Conservation (phyloP, 2,888 invertebrate species). For the Odontocerum albicorne region DNA sequence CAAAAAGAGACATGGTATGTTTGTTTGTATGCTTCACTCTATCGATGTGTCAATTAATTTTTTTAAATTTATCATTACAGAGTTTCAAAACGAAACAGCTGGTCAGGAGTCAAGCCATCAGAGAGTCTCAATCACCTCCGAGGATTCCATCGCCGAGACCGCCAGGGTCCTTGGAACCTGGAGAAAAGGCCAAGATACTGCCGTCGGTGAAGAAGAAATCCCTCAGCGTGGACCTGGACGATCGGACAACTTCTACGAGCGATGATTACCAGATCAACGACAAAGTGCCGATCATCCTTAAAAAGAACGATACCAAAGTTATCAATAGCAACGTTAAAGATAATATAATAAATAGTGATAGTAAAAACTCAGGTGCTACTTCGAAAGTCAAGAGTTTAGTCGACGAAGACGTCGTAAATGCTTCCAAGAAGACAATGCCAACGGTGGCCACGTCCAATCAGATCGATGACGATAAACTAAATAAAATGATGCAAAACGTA, state of each 20-base stretch:
- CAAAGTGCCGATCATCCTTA: not conserved
- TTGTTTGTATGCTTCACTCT: not conserved
- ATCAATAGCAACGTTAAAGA: not conserved
- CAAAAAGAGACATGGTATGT: not conserved
- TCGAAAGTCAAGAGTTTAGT: not conserved
- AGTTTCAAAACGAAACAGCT: constrained; percentile 73
- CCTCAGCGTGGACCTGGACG: constrained; percentile 37
- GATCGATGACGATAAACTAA: not conserved
- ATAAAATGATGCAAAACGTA: no score
- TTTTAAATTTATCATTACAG: constrained; percentile 14
- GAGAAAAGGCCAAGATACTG: constrained; percentile 27
- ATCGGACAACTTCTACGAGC: constrained; percentile 25
- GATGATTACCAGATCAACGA: not conserved
- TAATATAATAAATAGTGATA: not conserved
- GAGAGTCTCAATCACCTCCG: constrained; percentile 75
- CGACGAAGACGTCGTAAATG: not conserved
- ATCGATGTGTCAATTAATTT: not conserved
- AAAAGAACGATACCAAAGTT: not conserved
- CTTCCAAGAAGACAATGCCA: not conserved
- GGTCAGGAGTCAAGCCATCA: constrained; percentile 87
- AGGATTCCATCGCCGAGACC: constrained; percentile 56
- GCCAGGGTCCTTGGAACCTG: constrained; percentile 10
- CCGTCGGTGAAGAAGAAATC: constrained; percentile 31
- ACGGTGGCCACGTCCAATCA: not conserved
- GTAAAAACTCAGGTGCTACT: not conserved